Evolutionary conservation across 2,888 invertebrate species (phyloP).

Genomic region (Yponomeuta plumbellus): DNA sequence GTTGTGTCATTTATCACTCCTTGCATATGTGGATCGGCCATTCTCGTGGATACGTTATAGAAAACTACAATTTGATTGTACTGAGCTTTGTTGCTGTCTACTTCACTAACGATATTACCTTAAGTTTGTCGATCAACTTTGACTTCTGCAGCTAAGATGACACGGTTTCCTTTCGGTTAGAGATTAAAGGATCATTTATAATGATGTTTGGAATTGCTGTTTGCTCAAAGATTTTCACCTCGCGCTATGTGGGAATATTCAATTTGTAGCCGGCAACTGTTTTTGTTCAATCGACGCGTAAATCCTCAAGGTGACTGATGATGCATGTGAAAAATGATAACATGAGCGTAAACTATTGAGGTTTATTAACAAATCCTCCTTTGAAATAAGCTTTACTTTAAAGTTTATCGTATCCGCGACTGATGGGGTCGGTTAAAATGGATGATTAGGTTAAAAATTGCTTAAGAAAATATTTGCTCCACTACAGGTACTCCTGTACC

Average conservation of each 20-base stretch:
- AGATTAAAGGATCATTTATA: slow-evolving; percentile 51
- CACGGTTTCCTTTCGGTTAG: slow-evolving; percentile 34
- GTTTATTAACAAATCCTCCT: slow-evolving; percentile 10
- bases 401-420: neutral
- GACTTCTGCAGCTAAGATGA: slow-evolving; percentile 26
- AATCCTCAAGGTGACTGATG: slow-evolving; percentile 65
- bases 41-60: slow-evolving; percentile 57
- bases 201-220: slow-evolving; percentile 54
- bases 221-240: slow-evolving; percentile 73
- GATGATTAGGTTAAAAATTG: no score
- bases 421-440: no score
- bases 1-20: slow-evolving; percentile 67
- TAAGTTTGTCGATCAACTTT: slow-evolving; percentile 28
- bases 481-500: no score
- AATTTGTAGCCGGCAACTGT: slow-evolving; percentile 72
- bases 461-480: no score
- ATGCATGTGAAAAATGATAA: slow-evolving; percentile 35
- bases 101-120: slow-evolving; percentile 43
- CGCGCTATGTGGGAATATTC: slow-evolving; percentile 69
- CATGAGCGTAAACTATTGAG: neutral
- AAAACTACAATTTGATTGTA: slow-evolving; percentile 63
- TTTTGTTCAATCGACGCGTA: slow-evolving; percentile 72
- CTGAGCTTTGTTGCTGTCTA: slow-evolving; percentile 44
- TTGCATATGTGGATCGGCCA: slow-evolving; percentile 58
- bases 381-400: neutral